Base-by-base conservation (phyloP, 92 coral and sea anemone genomes). In the Bergia sp. region DNA sequence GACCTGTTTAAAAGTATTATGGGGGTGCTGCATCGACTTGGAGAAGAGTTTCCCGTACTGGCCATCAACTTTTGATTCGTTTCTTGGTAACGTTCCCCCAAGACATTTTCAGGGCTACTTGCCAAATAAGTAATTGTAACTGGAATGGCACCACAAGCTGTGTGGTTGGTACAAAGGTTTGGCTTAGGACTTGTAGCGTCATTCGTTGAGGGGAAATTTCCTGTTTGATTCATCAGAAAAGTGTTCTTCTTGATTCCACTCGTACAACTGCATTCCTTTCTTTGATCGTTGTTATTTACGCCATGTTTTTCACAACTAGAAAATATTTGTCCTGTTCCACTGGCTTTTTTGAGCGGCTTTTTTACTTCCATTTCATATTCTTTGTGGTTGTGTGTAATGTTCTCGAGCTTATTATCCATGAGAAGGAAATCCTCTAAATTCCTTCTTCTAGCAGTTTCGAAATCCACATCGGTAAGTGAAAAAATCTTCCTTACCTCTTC, bases 401-500 rank as follows among this genome's bases (percentile, higher is more conserved):
- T 13, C 0, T 41, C 7, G 73, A 66, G 20, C n/a, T 67, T 41
- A n/a, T 39, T n/a, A 4, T 44, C 77, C 57, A 11, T 21, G 29
- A 29, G 58, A 45, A 20, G 44, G 45, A 12, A 10, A 18, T 23
- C 61, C 47, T 71, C 58, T 72, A 67, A 84, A 72, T 71, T 71
- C n/a, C 37, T 37, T 47, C 72, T 84, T 36, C 87, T 47, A 16
- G 66, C 78, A 71, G 21, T 71, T 47, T 84, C 77, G 44, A 69
- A n/a, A 37, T 69, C 79, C 13, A 36, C 41, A 12, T 37, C 57
- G 4, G 44, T 84, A 39, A 37, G 42, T 15, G 47, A 69, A 38
- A 84, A 84, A 12, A 72, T 84, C 44, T 72, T 44, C 64, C 67
- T 84, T 12, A 84, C 87, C 72, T 84, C 87, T 18, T 84, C 43